phyloP scores from a whole-genome alignment of 1,140 invertebrate species.

The Oryzaephilus surinamensis region DNA sequence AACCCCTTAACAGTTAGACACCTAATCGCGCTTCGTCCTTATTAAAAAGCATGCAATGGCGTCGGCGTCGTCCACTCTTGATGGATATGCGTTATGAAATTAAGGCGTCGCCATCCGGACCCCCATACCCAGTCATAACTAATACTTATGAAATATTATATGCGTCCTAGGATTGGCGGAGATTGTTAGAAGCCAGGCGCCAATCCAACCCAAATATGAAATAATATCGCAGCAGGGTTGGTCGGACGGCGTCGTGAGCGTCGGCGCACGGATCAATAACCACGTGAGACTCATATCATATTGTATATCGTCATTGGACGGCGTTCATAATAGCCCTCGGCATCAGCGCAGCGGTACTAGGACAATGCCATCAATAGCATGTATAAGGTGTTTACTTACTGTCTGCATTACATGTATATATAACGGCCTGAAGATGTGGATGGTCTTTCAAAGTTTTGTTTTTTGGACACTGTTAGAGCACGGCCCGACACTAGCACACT shows the following conservation, averaged over 20 bases:
- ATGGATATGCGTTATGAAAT: conserved; percentile 8
- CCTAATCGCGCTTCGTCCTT: too few species aligned
- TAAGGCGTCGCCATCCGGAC: conserved; percentile 8
- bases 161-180: conserved; percentile 23
- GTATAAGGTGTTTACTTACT: too few species aligned
- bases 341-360: too few species aligned
- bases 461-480: conserved; percentile 4
- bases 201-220: conserved; percentile 34
- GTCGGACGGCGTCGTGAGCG: conserved; percentile 14
- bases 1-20: too few species aligned
- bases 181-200: conserved; percentile 13
- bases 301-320: conserved; percentile 33
- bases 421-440: too few species aligned
- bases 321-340: conserved; percentile 24
- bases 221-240: conserved; percentile 22
- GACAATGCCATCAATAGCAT: too few species aligned
- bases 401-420: too few species aligned
- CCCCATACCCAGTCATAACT: conserved; percentile 30
- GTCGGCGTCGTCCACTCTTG: conserved; percentile 12
- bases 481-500: conserved; percentile 17
- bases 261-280: conserved; percentile 30
- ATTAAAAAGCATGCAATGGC: conserved; percentile 7
- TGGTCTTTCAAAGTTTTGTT: too few species aligned
- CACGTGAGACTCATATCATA: conserved; percentile 33
- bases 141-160: conserved; percentile 32